Percentiles rank a stretch among this genome's conserved stretches.
Conservation (phyloP, 2,888 invertebrate species). For the Catocala nupta region DNA sequence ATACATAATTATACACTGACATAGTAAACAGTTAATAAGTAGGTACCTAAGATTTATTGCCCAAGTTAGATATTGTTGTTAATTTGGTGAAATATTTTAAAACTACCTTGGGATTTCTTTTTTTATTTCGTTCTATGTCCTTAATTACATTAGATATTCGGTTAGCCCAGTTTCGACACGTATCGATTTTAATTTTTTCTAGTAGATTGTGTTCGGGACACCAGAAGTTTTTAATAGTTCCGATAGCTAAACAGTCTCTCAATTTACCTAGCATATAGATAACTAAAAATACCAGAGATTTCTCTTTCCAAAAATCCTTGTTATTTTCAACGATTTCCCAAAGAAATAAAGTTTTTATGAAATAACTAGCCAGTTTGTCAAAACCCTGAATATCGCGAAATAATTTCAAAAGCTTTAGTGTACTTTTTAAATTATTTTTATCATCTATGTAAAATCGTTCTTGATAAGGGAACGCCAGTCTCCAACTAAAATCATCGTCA, state of each 20-base stretch:
- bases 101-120: slow-evolving; percentile 51
- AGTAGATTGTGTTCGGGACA: slow-evolving; percentile 67
- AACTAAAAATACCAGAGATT: slow-evolving; percentile 62
- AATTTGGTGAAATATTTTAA: slow-evolving; percentile 53
- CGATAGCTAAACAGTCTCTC: slow-evolving; percentile 54
- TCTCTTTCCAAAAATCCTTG: slow-evolving; percentile 63
- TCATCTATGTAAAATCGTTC: slow-evolving; percentile 63
- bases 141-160: slow-evolving; percentile 60
- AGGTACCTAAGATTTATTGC: no score
- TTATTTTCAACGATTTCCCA: slow-evolving; percentile 61
- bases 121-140: slow-evolving; percentile 58
- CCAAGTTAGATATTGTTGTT: background rate
- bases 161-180: slow-evolving; percentile 67
- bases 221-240: slow-evolving; percentile 68
- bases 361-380: slow-evolving; percentile 70
- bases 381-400: slow-evolving; percentile 71
- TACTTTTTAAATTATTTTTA: slow-evolving; percentile 68
- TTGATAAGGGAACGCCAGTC: slow-evolving; percentile 72
- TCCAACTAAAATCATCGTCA: slow-evolving; percentile 67
- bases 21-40: no score
- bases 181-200: slow-evolving; percentile 62
- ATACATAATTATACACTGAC: no score
- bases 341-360: slow-evolving; percentile 72
- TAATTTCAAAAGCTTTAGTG: slow-evolving; percentile 66
- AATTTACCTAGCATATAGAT: slow-evolving; percentile 68